A percentile compares a stretch with the other conserved stretches of the same genome.
Evolutionary conservation across 2,113 vertebrate species (phyloP).

Genomic region (Nycticebus coucang): DNA sequence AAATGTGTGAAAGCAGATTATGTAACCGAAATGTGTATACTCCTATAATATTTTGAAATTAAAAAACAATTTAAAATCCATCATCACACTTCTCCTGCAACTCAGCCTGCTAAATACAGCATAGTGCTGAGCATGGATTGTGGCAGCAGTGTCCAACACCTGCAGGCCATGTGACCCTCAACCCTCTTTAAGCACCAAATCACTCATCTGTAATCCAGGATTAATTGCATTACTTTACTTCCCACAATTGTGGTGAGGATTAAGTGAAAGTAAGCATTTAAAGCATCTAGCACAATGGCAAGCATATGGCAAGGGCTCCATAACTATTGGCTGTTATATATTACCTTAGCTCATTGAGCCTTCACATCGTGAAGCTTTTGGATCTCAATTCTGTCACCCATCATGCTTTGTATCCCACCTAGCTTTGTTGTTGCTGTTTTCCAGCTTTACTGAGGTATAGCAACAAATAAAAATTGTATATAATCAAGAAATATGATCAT

Average conservation of each 20-base stretch:
- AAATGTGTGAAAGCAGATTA: no score
- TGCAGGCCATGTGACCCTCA: neutral
- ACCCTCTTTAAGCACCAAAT: neutral
- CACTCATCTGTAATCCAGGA: neutral
- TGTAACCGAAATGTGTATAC: no score
- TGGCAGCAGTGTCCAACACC: neutral
- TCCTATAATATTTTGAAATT: no score
- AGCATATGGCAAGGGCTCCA: rapidly evolving
- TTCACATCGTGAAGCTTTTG: neutral
- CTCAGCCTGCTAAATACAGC: neutral
- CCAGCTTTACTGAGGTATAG: neutral
- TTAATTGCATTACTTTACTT: neutral
- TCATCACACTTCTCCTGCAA: no score
- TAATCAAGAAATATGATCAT: neutral
- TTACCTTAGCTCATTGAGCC: neutral
- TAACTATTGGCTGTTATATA: neutral
- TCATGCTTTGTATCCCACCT: neutral
- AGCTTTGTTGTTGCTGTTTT: neutral
- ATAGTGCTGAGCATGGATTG: no score
- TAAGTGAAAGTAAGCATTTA: no score
- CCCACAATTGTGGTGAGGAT: neutral
- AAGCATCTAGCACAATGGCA: neutral
- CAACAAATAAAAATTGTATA: neutral
- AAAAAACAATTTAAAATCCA: neutral
- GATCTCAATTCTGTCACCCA: neutral